Base-by-base conservation (phyloP, 2,888 invertebrate species). In the Xestia rhomboidea region DNA sequence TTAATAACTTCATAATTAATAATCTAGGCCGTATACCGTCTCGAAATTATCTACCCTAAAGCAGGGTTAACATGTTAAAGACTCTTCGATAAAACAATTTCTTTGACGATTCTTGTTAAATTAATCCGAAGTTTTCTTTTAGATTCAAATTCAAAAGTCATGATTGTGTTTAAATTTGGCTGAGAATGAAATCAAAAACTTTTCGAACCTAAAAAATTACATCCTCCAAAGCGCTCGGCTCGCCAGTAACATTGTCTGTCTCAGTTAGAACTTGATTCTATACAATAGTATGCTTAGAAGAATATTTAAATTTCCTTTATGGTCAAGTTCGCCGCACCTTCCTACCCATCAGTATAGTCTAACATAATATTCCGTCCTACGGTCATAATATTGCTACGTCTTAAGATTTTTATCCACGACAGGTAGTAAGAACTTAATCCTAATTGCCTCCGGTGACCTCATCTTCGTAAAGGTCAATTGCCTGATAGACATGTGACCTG, bases 381-480 rank as follows among this genome's bases (percentile, higher is more conserved):
- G 7, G 41, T 11, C 27, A 4, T 62, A 38, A 30, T 34, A 13
- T 44, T 21, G 38, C 34, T 30, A 54, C 24, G 18, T 41, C 21
- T 57, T 46, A 18, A 60, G 11, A 60, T 60, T 60, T 80, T 80
- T 5, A 67, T 27, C 57, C n/a, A 41, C 11, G 44, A 34, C 77
- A 82, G 83, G 86, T 81, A 66, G 71, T 63, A 34, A 41, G 44
- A 71, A 67, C 51, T 70, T 69, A 51, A 44, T 49, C 27, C 44
- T 73, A 75, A 88, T 82, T 80, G 57, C 70, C 67, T 57, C 57
- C 15, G 41, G 63, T 81, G 78, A 76, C 73, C 71, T 78, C 77
- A 73, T 64, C 66, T 78, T 82, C 72, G 69, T 69, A 60, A 69
- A 83, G 89, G 87, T 90, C 86, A 91, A 90, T 87, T 89, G 81